Conservation (phyloP, 2,113 vertebrate species). For the Egretta garzetta region DNA sequence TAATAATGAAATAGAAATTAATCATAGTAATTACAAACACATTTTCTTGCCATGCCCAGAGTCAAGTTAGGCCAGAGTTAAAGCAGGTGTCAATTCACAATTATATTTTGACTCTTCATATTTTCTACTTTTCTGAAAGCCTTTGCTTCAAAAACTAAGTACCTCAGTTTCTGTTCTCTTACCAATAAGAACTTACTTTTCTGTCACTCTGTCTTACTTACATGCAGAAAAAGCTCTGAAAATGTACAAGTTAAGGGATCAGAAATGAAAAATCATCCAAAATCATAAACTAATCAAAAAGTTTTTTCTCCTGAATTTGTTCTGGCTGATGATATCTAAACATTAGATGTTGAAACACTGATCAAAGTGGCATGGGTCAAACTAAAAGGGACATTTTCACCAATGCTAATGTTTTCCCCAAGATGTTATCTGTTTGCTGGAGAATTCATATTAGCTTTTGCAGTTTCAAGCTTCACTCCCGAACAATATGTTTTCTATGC, state of each 20-base stretch:
- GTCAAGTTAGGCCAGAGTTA: not conserved
- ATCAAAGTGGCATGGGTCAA: not conserved
- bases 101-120: not conserved
- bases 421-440: not conserved
- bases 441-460: not conserved
- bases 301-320: not conserved
- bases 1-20: not conserved
- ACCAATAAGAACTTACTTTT: not conserved
- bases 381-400: not conserved
- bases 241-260: not conserved
- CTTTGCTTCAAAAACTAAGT: not conserved
- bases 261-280: not conserved
- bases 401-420: not conserved
- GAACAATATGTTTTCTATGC: not conserved
- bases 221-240: not conserved
- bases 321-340: not conserved
- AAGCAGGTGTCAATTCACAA: not conserved
- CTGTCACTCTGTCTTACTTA: not conserved
- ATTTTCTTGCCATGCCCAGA: not conserved
- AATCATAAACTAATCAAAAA: not conserved
- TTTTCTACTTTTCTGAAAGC: not conserved
- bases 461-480: not conserved
- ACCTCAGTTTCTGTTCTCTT: not conserved
- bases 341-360: not conserved
- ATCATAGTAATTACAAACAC: not conserved